phyloP scores from a whole-genome alignment of 2,888 invertebrate species.

The Ceraclea dissimilis region DNA sequence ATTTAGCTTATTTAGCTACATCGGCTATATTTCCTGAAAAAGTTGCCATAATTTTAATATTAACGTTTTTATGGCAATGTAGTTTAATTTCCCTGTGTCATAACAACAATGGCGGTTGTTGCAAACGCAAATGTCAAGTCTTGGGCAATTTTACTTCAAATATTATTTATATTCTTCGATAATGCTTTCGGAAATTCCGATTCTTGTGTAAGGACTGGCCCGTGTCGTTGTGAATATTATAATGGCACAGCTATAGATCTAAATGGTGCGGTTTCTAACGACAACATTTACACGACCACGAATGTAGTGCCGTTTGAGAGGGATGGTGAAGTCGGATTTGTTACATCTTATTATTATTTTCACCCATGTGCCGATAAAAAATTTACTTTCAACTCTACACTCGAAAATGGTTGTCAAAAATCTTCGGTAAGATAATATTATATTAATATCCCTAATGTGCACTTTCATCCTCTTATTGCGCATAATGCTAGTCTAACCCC shows the following conservation, averaged over 20 bases:
- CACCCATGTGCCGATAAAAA: conserved; percentile 39
- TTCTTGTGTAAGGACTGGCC: conserved; percentile 34
- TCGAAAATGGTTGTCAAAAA: conserved; percentile 30
- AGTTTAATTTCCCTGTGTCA: not conserved
- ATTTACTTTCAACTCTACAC: conserved; percentile 28
- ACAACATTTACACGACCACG: conserved; percentile 32
- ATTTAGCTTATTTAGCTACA: too few relatives aligned
- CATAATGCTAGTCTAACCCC: too few relatives aligned
- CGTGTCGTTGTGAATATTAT: conserved; percentile 41
- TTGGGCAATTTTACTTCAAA: conserved; percentile 7
- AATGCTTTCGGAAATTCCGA: conserved; percentile 3
- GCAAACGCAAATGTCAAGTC: conserved; percentile 8
- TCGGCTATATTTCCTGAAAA: too few relatives aligned
- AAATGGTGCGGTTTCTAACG: conserved; percentile 29
- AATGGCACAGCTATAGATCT: conserved; percentile 44
- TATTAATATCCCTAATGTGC: too few relatives aligned
- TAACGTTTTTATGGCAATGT: too few relatives aligned
- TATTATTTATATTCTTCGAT: conserved; percentile 1
- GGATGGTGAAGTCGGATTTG: conserved; percentile 31
- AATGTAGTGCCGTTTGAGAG: conserved; percentile 31
- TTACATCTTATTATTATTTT: conserved; percentile 32
- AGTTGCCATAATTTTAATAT: too few relatives aligned
- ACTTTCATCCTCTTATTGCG: too few relatives aligned
- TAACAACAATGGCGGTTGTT: conserved; percentile 14
- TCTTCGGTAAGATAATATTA: conserved; percentile 20